phyloP scores from a whole-genome alignment of 2,888 invertebrate genomes.

The Lithophane ornitopus region DNA sequence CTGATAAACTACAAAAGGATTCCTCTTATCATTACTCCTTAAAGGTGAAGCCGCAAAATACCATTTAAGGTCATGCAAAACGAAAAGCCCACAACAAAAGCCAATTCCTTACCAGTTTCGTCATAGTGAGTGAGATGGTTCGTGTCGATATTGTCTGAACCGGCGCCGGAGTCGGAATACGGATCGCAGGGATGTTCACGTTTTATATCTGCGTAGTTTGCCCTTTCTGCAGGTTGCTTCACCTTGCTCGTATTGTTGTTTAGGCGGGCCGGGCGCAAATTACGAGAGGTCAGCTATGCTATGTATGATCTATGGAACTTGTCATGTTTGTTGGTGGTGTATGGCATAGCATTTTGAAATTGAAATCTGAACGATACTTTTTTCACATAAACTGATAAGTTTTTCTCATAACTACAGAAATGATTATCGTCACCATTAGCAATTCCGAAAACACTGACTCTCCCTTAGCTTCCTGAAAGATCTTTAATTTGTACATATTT shows the following conservation, averaged over 20 bases:
- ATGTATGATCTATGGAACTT: conserved; percentile 61
- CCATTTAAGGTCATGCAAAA: conserved; percentile 48
- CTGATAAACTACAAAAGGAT: conserved; percentile 46
- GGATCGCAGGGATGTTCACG: conserved; percentile 83
- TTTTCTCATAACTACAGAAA: not conserved
- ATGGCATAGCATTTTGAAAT: conserved; percentile 27
- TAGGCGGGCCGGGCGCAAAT: conserved; percentile 75
- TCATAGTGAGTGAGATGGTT: conserved; percentile 75
- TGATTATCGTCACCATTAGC: no score
- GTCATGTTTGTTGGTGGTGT: conserved; percentile 49
- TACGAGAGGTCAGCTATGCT: conserved; percentile 66
- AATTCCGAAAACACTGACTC: not conserved
- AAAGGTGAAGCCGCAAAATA: conserved; percentile 54
- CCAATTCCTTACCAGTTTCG: conserved; percentile 82
- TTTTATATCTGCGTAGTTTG: conserved; percentile 86
- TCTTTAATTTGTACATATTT: not conserved
- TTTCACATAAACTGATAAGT: no score
- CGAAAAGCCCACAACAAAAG: conserved; percentile 55
- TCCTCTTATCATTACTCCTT: conserved; percentile 39
- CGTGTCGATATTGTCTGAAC: conserved; percentile 75
- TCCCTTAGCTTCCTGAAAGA: not conserved
- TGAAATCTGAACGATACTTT: not conserved
- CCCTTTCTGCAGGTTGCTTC: conserved; percentile 88
- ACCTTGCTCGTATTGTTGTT: conserved; percentile 87
- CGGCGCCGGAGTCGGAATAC: conserved; percentile 78